phyloP scores from a whole-genome alignment of 2,113 vertebrate genomes.

The Caranx melampygus region DNA sequence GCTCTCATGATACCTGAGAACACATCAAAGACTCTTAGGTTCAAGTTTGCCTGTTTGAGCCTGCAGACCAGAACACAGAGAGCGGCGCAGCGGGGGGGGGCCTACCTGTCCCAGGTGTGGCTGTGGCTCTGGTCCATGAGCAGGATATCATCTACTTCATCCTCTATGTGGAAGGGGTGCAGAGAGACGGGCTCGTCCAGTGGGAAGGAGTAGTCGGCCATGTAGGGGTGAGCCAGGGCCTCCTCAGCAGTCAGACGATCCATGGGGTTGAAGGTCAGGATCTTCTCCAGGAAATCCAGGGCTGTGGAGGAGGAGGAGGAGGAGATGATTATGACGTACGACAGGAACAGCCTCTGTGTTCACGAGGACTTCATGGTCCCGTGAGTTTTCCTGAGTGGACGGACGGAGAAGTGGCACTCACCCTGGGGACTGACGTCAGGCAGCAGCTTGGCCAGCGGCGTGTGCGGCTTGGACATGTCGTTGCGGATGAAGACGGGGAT shows the following conservation, averaged over 20 bases:
- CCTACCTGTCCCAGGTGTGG: constrained; percentile 97
- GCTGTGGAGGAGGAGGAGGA: constrained; percentile 80
- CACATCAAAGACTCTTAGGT: not conserved
- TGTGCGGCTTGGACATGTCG: constrained; percentile 96
- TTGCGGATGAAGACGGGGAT: constrained; percentile 97
- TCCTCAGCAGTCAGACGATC: constrained; percentile 98
- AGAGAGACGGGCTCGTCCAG: constrained; percentile 95
- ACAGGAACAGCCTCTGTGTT: not conserved
- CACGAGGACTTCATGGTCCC: not conserved
- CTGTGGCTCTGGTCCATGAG: constrained; percentile 99
- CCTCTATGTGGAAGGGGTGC: constrained; percentile 99
- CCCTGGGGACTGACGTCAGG: constrained; percentile 95
- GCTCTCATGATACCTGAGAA: constrained; percentile 94
- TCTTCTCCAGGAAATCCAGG: constrained; percentile 98
- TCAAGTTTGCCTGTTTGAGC: no score
- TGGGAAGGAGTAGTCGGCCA: constrained; percentile 98
- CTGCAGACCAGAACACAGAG: no score
- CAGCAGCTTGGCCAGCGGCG: constrained; percentile 93
- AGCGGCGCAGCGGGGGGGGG: not conserved
- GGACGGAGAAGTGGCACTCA: constrained; percentile 63
- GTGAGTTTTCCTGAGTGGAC: not conserved
- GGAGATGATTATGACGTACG: not conserved
- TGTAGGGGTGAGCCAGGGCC: constrained; percentile 98
- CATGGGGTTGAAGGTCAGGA: constrained; percentile 99
- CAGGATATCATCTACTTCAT: constrained; percentile 98